A percentile compares a stretch with the other conserved stretches of the same genome.
Evolutionary conservation across 2,888 invertebrate genomes (phyloP).

Genomic region (Epinotia ramella): DNA sequence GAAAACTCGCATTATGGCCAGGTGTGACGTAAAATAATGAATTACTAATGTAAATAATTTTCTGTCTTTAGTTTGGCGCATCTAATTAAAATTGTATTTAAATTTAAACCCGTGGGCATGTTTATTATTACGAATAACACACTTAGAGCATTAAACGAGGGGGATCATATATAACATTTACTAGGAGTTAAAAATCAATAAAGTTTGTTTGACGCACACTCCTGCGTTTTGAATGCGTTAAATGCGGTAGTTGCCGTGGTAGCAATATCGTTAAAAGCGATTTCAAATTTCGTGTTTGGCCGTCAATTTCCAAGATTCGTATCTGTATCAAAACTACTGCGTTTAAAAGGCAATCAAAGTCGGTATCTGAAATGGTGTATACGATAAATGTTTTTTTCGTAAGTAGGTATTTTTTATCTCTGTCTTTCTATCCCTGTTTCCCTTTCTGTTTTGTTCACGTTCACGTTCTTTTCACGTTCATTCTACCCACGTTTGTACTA

Average conservation of each 20-base stretch:
- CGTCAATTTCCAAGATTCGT: conserved; percentile 15
- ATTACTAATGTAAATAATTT: too few relatives aligned
- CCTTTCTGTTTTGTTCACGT: too few relatives aligned
- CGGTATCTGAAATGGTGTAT: conserved; percentile 15
- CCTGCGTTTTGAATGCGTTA: conserved; percentile 1
- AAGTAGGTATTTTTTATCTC: too few relatives aligned
- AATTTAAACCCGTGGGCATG: too few relatives aligned
- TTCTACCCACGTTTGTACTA: too few relatives aligned
- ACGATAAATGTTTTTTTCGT: not conserved
- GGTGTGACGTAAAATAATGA: too few relatives aligned
- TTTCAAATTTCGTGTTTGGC: conserved; percentile 11
- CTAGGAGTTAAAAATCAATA: conserved; percentile 26
- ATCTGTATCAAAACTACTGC: conserved; percentile 40
- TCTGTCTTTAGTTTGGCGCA: too few relatives aligned
- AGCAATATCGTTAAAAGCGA: conserved; percentile 25
- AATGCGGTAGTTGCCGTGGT: not conserved
- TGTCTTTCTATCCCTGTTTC: not conserved
- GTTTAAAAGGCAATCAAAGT: conserved; percentile 48
- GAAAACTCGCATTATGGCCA: too few relatives aligned
- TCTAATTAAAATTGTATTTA: too few relatives aligned
- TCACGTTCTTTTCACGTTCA: too few relatives aligned
- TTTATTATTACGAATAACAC: too few relatives aligned
- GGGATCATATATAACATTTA: not conserved
- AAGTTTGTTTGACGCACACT: conserved; percentile 11
- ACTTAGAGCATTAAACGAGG: too few relatives aligned